phyloP scores from a whole-genome alignment of 2,888 invertebrate genomes.

The Pterostichus madidus region DNA sequence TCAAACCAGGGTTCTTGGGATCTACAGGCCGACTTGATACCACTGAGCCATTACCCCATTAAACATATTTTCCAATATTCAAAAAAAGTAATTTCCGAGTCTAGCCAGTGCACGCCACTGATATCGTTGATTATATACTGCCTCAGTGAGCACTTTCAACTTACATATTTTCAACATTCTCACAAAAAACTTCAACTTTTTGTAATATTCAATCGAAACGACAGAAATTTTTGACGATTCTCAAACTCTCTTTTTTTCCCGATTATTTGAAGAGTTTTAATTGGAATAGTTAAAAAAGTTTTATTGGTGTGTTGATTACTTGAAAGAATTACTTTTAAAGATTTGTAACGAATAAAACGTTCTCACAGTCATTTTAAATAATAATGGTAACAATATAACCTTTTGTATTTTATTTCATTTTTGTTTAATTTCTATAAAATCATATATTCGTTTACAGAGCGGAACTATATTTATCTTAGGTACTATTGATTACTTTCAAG shows the following conservation, averaged over 20 bases:
- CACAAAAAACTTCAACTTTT: background rate
- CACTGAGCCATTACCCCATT: no score
- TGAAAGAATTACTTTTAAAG: background rate
- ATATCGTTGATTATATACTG: no score
- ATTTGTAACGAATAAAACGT: background rate
- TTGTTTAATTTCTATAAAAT: no score
- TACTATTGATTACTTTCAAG: no score
- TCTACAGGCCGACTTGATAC: no score
- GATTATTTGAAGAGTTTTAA: constrained; percentile 6
- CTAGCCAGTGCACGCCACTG: no score
- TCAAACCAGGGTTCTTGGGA: no score
- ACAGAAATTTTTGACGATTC: background rate
- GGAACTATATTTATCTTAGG: no score
- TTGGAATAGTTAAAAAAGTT: constrained; percentile 42
- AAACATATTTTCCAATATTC: no score
- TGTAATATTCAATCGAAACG: background rate
- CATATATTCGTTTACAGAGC: no score
- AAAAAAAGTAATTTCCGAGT: no score
- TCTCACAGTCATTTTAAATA: background rate
- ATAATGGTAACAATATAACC: background rate
- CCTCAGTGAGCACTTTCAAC: background rate
- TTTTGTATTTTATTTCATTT: background rate
- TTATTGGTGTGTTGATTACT: background rate
- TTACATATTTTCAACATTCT: background rate
- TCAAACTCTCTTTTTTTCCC: background rate